phyloP scores from a whole-genome alignment of 1,140 invertebrate genomes.

The Trichonephila clavipes region DNA sequence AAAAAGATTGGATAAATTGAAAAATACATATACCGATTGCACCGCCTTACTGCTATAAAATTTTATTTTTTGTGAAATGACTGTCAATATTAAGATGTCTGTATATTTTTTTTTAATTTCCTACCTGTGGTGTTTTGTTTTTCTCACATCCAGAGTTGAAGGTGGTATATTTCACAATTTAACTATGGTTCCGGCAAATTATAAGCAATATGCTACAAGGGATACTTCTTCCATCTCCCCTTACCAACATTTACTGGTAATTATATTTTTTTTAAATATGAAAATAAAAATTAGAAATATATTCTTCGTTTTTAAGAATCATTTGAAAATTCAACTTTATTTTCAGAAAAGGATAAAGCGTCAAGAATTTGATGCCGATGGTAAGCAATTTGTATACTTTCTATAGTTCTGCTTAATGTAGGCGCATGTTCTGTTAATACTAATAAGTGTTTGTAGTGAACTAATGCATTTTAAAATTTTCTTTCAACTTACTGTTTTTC shows the following conservation, averaged over 20 bases:
- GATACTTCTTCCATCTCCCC: conserved; percentile 36
- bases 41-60: no score
- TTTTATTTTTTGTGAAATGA: no score
- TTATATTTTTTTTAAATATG: neutral
- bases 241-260: conserved; percentile 67
- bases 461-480: neutral
- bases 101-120: neutral
- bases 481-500: neutral
- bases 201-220: conserved; percentile 57
- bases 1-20: no score
- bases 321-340: neutral
- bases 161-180: conserved; percentile 46
- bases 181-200: conserved; percentile 34
- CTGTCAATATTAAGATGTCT: neutral
- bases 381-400: neutral
- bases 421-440: neutral
- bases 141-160: conserved; percentile 1
- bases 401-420: neutral
- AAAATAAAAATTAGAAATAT: neutral
- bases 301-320: neutral
- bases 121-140: neutral
- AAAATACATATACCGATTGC: no score
- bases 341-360: conserved; percentile 71
- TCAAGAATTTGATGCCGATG: conserved; percentile 74
- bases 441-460: neutral